Evolutionary conservation across 2,797 vertebrate species (phyloP).

Genomic region (Pipistrellus kuhlii): DNA sequence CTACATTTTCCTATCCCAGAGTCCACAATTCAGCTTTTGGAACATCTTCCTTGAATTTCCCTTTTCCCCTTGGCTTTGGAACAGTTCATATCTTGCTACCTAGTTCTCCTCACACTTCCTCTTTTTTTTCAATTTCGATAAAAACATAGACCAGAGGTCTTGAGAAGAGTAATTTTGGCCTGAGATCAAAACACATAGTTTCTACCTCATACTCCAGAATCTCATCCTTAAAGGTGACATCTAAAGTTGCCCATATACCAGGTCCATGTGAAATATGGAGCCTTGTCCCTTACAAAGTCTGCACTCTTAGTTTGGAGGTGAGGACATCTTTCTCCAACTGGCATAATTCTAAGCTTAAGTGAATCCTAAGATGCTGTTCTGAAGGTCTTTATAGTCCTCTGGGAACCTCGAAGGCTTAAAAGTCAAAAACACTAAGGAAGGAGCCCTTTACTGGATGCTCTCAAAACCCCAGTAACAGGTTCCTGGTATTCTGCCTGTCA

Average conservation of each 20-base stretch:
- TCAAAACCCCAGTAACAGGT: too few species aligned
- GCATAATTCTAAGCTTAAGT: too few species aligned
- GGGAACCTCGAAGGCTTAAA: too few species aligned
- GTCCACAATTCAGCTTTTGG: background rate
- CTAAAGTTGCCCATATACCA: background rate
- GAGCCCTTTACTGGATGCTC: too few species aligned
- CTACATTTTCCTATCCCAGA: background rate
- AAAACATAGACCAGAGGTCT: background rate
- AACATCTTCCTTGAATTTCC: background rate
- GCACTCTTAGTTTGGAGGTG: too few species aligned
- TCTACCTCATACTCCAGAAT: background rate
- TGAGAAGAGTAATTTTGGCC: background rate
- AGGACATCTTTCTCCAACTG: too few species aligned
- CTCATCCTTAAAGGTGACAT: background rate
- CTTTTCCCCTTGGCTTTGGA: background rate
- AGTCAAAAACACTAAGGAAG: too few species aligned
- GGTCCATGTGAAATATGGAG: background rate
- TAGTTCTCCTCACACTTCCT: background rate
- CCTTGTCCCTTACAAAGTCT: conserved; percentile 6
- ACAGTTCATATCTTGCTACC: background rate
- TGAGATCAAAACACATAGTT: background rate
- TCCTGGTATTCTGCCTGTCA: too few species aligned
- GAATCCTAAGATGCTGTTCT: too few species aligned
- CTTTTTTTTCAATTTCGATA: background rate
- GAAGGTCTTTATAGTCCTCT: too few species aligned